phyloP scores from a whole-genome alignment of 2,113 vertebrate species.

The Pelecanus crispus region DNA sequence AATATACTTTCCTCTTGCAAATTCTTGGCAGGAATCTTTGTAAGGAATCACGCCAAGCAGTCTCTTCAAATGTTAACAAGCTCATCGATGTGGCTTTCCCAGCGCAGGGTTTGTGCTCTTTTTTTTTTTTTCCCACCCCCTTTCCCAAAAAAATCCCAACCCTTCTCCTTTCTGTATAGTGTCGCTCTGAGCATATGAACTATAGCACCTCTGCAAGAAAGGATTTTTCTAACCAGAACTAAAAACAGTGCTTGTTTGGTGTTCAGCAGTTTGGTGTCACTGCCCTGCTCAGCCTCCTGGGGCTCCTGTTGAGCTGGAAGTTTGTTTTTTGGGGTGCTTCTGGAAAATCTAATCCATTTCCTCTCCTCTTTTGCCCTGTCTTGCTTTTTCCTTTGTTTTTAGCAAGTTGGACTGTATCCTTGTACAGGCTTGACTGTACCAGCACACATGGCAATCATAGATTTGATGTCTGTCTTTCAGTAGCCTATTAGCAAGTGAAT shows the following conservation, averaged over 20 bases:
- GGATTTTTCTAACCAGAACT: not conserved
- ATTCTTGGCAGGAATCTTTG: slow-evolving; percentile 56
- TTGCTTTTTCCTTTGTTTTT: not conserved
- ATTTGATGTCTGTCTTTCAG: not conserved
- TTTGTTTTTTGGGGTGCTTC: not conserved
- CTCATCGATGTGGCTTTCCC: slow-evolving; percentile 69
- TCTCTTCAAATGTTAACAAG: slow-evolving; percentile 74
- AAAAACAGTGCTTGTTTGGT: not conserved
- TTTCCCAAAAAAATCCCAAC: not conserved
- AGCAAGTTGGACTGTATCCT: not conserved
- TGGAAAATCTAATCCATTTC: not conserved
- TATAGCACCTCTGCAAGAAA: not conserved
- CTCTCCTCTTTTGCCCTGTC: not conserved
- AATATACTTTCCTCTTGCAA: slow-evolving; percentile 76
- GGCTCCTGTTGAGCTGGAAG: not conserved
- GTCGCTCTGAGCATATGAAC: slow-evolving; percentile 7
- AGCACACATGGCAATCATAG: not conserved
- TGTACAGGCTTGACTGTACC: not conserved
- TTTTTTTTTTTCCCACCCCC: not conserved
- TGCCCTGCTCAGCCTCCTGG: not conserved
- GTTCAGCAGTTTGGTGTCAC: not conserved
- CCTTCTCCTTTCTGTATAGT: not conserved
- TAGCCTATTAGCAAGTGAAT: slow-evolving; percentile 24
- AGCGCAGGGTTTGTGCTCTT: slow-evolving; percentile 26
- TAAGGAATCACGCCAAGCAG: slow-evolving; percentile 66